Percentiles rank a stretch among this genome's conserved stretches.
Conservation (phyloP, 1,140 invertebrate species). For the Pemphigus obesinymphae region DNA sequence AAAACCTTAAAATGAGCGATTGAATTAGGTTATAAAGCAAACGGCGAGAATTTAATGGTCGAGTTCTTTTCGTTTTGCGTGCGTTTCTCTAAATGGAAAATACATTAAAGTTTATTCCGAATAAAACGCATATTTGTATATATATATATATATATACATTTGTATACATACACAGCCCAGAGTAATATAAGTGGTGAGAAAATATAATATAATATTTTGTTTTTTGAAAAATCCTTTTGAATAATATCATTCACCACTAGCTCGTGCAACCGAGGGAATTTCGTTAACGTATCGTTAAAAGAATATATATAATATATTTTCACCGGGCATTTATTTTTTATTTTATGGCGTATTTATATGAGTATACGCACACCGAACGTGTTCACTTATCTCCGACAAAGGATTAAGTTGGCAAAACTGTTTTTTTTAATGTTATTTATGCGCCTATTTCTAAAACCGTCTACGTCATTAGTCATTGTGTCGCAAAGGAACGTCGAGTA, state of each 20-base stretch:
- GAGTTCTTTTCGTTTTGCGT: background rate
- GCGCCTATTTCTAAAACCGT: background rate
- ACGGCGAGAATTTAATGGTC: background rate
- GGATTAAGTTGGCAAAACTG: background rate
- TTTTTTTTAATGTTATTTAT: background rate
- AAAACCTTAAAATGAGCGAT: slow-evolving; percentile 13
- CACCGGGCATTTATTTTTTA: background rate
- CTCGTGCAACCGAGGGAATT: background rate
- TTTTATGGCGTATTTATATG: no score
- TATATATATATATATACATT: no score
- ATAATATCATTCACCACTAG: background rate
- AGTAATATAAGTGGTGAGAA: background rate
- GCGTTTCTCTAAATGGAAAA: background rate
- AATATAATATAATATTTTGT: background rate
- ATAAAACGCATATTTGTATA: background rate
- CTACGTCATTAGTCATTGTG: slow-evolving; percentile 8
- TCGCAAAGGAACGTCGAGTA: background rate
- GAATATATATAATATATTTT: background rate
- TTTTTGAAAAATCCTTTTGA: background rate
- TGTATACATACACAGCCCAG: no score
- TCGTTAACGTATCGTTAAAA: background rate
- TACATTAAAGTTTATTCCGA: background rate
- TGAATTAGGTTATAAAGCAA: slow-evolving; percentile 27
- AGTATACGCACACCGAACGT: background rate
- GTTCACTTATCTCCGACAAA: background rate